Percentiles rank a stretch among this genome's conserved stretches.
Conservation (phyloP, 2,888 invertebrate species). For the Ennomos quercinarius region DNA sequence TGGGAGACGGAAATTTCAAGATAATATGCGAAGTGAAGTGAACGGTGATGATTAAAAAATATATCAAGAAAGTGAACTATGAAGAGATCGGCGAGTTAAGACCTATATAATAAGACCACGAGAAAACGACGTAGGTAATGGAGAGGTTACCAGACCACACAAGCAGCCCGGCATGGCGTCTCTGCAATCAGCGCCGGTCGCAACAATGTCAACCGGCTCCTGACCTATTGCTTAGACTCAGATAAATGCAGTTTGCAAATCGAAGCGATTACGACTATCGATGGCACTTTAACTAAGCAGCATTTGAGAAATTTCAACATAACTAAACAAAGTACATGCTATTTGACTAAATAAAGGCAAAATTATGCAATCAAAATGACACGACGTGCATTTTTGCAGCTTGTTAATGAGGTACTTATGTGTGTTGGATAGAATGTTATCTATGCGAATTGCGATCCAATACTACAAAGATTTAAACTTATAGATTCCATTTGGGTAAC, state of each 20-base stretch:
- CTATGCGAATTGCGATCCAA: background rate
- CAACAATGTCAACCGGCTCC: constrained; percentile 49
- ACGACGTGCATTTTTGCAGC: constrained; percentile 16
- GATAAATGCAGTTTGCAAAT: constrained; percentile 43
- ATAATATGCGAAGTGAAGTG: too few relatives aligned
- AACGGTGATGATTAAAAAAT: too few relatives aligned
- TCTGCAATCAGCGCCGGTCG: constrained; percentile 34
- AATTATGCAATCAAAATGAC: constrained; percentile 12
- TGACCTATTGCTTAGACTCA: constrained; percentile 44
- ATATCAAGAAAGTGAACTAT: too few relatives aligned
- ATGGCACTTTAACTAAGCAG: constrained; percentile 21
- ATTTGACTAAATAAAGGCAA: constrained; percentile 29
- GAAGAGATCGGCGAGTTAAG: too few relatives aligned
- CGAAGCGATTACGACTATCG: constrained; percentile 21
- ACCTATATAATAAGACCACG: too few relatives aligned
- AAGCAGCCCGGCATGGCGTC: constrained; percentile 16
- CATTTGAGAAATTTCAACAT: constrained; percentile 18
- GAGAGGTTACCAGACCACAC: constrained; percentile 41
- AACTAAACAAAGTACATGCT: constrained; percentile 7
- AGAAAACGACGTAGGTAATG: background rate
- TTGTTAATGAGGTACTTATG: constrained; percentile 12
- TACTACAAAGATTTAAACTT: background rate
- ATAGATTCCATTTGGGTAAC: too few relatives aligned
- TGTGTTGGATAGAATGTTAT: background rate
- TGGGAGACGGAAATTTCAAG: too few relatives aligned